Conservation (phyloP, 2,888 invertebrate genomes). For the Troglohyphantes excavatus region DNA sequence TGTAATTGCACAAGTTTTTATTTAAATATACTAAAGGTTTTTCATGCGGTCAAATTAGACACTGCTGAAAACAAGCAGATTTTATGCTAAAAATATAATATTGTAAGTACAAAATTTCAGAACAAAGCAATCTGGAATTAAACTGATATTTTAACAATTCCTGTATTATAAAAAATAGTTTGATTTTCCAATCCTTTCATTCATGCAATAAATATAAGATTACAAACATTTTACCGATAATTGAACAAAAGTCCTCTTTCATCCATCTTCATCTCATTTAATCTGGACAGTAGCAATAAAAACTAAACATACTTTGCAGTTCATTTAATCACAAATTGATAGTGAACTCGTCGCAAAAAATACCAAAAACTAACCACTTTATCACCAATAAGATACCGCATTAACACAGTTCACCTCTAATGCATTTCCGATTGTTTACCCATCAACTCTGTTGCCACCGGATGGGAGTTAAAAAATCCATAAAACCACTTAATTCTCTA, state of each 20-base stretch:
- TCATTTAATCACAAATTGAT: neutral
- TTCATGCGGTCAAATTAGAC: too few species aligned
- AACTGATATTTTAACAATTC: too few species aligned
- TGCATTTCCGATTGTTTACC: conserved; percentile 67
- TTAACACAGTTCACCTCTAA: conserved; percentile 21
- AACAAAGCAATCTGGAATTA: too few species aligned
- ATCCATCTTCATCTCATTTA: neutral
- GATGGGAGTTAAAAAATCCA: neutral
- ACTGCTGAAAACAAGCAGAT: too few species aligned
- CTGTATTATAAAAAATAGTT: neutral
- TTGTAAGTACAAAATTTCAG: too few species aligned
- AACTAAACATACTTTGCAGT: neutral
- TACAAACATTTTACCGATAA: neutral
- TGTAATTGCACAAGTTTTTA: too few species aligned
- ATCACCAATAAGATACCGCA: neutral
- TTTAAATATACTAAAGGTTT: too few species aligned
- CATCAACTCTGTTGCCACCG: conserved; percentile 19
- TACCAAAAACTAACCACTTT: neutral
- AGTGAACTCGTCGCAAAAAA: neutral
- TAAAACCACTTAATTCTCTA: conserved; percentile 19
- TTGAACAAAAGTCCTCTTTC: neutral
- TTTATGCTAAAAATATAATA: too few species aligned
- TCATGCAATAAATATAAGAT: neutral
- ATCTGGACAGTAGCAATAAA: neutral
- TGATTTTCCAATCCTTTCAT: neutral